Conservation (phyloP, 2,888 invertebrate genomes). For the Cetonia aurata region DNA sequence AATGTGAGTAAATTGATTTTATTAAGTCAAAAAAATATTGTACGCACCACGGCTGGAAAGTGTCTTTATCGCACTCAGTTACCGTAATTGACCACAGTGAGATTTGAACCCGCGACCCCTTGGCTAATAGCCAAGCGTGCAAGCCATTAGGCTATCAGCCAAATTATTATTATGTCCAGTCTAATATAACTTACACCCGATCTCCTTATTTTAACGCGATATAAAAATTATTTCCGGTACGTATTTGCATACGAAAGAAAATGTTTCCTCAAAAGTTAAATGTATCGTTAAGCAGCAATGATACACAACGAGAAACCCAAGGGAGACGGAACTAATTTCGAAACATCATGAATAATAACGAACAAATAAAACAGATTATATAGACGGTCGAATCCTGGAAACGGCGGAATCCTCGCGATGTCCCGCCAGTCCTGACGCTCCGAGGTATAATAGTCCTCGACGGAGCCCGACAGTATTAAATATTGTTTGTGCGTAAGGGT, state of each 20-base stretch:
- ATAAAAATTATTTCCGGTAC: no score
- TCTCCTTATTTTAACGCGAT: no score
- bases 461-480: constrained; percentile 37
- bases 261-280: background rate
- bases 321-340: constrained; percentile 35
- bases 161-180: no score
- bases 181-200: no score
- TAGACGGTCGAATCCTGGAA: constrained; percentile 26
- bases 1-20: no score
- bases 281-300: background rate
- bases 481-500: constrained; percentile 44
- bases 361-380: constrained; percentile 43
- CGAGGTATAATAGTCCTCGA: constrained; percentile 25
- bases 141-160: no score
- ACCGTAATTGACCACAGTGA: no score
- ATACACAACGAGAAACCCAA: constrained; percentile 17
- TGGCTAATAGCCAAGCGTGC: no score
- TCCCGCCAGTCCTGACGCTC: constrained; percentile 11
- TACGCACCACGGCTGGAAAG: no score
- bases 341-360: constrained; percentile 45
- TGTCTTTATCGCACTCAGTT: no score
- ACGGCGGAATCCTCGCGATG: constrained; percentile 11
- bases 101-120: no score
- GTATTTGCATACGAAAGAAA: background rate
- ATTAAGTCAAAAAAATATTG: no score